Evolutionary conservation across 2,888 invertebrate genomes (phyloP), one percentile per base, ranked within the genome.

Genomic region (Girardia tigrina): DNA sequence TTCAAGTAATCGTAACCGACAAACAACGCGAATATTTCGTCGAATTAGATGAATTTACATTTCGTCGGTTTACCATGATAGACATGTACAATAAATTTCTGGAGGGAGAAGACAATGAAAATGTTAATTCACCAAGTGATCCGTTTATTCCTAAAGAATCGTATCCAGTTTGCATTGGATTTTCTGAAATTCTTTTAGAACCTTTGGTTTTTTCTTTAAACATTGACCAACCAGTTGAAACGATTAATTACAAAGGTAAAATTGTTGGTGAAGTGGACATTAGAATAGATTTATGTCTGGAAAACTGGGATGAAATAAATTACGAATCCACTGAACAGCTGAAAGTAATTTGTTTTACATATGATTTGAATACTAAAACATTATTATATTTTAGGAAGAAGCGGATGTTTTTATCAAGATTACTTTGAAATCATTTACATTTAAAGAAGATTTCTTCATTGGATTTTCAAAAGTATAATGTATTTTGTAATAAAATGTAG

Each of bases 81-180:
- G 56, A 56, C 23, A 56, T 56, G 56, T 56, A 56, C 23, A 56
- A 56, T 56, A 23, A 56, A 56, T 56, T 56, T 56, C 6, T 56
- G n/a, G 56, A 56, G 23, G 56, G 56, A n/a, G n/a, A 4, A 56
- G 8, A n/a, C n/a, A 16, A 56, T 56, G n/a, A n/a, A n/a, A n/a
- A n/a, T n/a, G n/a, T n/a, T n/a, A n/a, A n/a, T n/a, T n/a, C n/a
- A n/a, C n/a, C n/a, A n/a, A n/a, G n/a, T n/a, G 56, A 56, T 4
- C 56, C 56, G 4, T 56, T 56, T 56, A 4, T 56, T 56, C 56
- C 56, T 4, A 56, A 56, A 6, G 8, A 56, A 16, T 4, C n/a
- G 4, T 56, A 56, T 56, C n/a, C 56, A 2, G 56, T 56, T 56
- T 56, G 56, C 23, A 56, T 56, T 8, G 56, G 56, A 23, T 56